These are phyloP conservation scores for Strigamia transsilvanica DNA, from an alignment of 2,888 invertebrate genomes.

Conservation along the genomic window DNA sequence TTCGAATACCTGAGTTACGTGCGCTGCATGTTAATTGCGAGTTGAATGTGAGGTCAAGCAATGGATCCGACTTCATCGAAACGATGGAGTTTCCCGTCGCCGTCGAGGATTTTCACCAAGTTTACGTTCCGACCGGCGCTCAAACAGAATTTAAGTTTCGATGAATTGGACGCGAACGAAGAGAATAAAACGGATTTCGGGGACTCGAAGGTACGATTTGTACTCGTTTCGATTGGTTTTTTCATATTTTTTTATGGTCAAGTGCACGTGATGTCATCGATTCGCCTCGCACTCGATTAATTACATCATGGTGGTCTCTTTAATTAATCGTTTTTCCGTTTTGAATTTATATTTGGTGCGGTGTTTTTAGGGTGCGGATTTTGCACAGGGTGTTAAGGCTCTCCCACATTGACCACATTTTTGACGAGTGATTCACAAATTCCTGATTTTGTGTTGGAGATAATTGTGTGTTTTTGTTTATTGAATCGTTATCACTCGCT, in stretches of 20 bases:
- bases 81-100: constrained; percentile 52
- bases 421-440: neutral
- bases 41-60: constrained; percentile 19
- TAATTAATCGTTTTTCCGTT: neutral
- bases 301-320: neutral
- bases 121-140: neutral
- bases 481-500: neutral
- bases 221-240: neutral
- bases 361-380: neutral
- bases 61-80: constrained; percentile 50
- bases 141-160: neutral
- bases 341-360: neutral
- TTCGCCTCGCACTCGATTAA: neutral
- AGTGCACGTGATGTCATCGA: constrained; percentile 37
- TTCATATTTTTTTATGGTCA: neutral
- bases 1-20: constrained; percentile 32
- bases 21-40: neutral
- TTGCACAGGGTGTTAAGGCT: neutral
- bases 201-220: neutral
- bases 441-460: neutral
- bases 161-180: neutral
- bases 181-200: neutral
- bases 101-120: constrained; percentile 2
- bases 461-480: neutral
- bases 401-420: constrained; percentile 16